Base-by-base conservation (phyloP, 2,797 vertebrate species). In the Clarias platycephalus region DNA sequence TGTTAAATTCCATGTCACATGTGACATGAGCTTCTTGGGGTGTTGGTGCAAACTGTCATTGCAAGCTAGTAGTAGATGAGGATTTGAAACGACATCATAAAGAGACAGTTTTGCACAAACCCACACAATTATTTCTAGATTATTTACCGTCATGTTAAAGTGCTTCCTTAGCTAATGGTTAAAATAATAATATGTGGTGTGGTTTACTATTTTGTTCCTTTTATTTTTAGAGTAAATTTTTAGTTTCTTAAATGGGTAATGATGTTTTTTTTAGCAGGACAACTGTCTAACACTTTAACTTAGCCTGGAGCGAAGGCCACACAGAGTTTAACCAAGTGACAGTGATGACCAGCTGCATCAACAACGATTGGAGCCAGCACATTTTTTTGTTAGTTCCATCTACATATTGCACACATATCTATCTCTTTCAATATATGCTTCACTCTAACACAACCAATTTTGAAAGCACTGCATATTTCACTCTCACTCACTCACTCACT, bases 261-360 rank as follows among this genome's bases (percentile, higher is more conserved):
- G 37, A 53, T 34, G 18, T 83, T 83, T 80, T 24, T 31, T 83
- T 83, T 37, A 82, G 75, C 66, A 83, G n/a, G 34, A 75, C 64
- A 77, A 81, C 60, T 83, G 85, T 62, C 28, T 57, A 57, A 71
- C 26, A 49, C 40, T 70, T 44, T 62, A 62, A 20, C 40, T 57
- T 71, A 76, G 31, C 58, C 44, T 74, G 49, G 20, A 64, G 34
- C 49, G 24, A 77, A 72, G 63, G 77, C 70, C 82, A 80, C 80
- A 80, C 78, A 75, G 60, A 67, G 79, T 68, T 67, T 84, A 67
- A 37, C 40, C 66, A 31, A 84, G 49, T 84, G 44, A 86, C 86
- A 84, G 62, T 86, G 84, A 87, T 53, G 49, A 37, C 75, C 84
- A 89, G 86, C 84, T 79, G 75, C 62, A 87, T 86, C 79, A 75